Evolutionary conservation across 92 coral and sea anemone genomes (phyloP).

Genomic region (Porites evermanni): DNA sequence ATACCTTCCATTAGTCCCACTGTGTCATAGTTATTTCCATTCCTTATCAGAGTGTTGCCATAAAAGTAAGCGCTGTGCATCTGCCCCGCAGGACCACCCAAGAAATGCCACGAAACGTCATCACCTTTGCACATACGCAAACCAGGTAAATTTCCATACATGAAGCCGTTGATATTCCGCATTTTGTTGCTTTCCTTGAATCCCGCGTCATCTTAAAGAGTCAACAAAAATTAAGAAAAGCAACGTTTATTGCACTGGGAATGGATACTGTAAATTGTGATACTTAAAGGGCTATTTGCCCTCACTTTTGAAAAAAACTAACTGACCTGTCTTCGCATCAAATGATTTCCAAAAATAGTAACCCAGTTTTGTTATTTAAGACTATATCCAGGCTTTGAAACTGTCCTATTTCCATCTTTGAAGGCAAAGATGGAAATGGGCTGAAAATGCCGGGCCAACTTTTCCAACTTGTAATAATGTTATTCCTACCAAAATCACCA

Average conservation of each 20-base stretch:
- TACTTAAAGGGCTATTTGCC: no score
- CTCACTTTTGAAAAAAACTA: no score
- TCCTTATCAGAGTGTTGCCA: slow-evolving; percentile 85
- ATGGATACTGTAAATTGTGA: no score
- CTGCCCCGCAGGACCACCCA: slow-evolving; percentile 89
- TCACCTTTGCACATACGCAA: slow-evolving; percentile 88
- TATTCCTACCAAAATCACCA: no score
- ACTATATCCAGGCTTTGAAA: no score
- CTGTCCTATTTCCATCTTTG: no score
- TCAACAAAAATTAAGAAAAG: neutral
- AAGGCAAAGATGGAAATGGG: no score
- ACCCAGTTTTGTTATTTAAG: no score
- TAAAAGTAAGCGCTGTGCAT: slow-evolving; percentile 84
- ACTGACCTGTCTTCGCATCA: no score
- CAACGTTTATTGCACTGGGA: neutral
- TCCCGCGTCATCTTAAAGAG: slow-evolving; percentile 60
- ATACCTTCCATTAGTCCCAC: slow-evolving; percentile 84
- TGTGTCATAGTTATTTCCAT: slow-evolving; percentile 83
- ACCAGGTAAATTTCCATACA: slow-evolving; percentile 79
- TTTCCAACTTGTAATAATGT: no score
- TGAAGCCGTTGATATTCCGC: slow-evolving; percentile 85
- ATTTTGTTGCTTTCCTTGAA: slow-evolving; percentile 84
- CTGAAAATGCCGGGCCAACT: no score
- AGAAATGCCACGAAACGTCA: slow-evolving; percentile 91
- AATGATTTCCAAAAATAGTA: no score